Evolutionary conservation across 1,140 invertebrate species (phyloP).

Genomic region (Meloidogyne floridensis): DNA sequence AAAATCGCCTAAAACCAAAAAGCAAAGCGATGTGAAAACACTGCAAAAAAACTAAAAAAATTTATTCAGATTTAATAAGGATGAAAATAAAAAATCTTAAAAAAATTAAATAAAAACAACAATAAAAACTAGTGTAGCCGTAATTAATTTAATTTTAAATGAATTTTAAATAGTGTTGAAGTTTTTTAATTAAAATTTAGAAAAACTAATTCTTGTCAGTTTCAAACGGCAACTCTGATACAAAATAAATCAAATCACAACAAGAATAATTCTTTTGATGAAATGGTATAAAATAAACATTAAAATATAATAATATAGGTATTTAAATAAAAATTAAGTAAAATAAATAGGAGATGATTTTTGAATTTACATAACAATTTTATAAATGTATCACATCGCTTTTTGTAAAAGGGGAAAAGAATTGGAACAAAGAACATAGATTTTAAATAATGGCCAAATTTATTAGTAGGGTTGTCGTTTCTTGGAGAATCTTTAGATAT

Average conservation of each 20-base stretch:
- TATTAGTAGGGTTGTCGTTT: background rate
- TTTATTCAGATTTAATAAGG: constrained; percentile 5
- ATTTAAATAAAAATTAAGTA: background rate
- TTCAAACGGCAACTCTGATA: too few relatives aligned
- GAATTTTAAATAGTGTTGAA: too few relatives aligned
- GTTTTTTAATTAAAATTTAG: too few relatives aligned
- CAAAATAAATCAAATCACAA: too few relatives aligned
- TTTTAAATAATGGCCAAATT: background rate
- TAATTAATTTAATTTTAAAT: too few relatives aligned
- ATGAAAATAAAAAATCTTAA: too few relatives aligned
- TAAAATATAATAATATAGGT: background rate
- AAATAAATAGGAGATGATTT: background rate
- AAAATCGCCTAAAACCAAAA: background rate
- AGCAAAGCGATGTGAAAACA: constrained; percentile 18
- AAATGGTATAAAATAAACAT: too few relatives aligned
- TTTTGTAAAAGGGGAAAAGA: constrained; percentile 1
- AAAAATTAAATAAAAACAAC: too few relatives aligned
- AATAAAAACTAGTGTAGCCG: too few relatives aligned
- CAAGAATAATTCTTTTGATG: too few relatives aligned
- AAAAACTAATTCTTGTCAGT: too few relatives aligned
- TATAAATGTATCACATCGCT: constrained; percentile 20
- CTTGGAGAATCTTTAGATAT: too few relatives aligned
- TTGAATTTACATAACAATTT: background rate
- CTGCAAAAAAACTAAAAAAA: background rate
- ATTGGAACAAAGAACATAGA: background rate